Conservation (phyloP, 2,113 vertebrate genomes). For the Aix galericulata region DNA sequence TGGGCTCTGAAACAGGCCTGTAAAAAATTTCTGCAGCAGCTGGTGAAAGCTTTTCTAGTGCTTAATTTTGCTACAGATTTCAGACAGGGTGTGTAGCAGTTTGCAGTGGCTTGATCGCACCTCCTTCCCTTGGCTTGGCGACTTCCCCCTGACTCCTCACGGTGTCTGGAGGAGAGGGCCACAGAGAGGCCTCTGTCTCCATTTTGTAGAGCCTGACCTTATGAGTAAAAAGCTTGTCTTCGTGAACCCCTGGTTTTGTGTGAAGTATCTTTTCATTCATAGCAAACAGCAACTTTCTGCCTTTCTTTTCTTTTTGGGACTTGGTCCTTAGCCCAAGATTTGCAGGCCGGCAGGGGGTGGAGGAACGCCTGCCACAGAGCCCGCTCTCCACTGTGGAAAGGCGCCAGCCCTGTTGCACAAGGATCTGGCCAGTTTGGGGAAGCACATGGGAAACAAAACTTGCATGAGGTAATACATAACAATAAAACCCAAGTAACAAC, state of each 20-base stretch:
- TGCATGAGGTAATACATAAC: rapidly evolving
- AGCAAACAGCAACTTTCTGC: not conserved
- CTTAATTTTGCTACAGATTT: not conserved
- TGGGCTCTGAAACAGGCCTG: not conserved
- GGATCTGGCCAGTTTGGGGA: not conserved
- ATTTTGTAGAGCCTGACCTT: not conserved
- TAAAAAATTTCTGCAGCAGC: not conserved
- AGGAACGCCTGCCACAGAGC: rapidly evolving
- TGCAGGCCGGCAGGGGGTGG: rapidly evolving
- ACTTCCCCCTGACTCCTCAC: not conserved
- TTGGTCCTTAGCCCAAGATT: not conserved
- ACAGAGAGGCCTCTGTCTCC: not conserved
- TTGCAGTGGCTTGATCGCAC: not conserved
- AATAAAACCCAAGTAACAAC: not conserved
- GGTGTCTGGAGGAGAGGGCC: rapidly evolving
- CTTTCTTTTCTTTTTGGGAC: not conserved
- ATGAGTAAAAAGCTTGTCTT: rapidly evolving
- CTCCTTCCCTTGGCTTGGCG: not conserved
- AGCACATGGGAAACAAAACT: not conserved
- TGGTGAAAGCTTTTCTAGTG: not conserved
- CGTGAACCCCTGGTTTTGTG: not conserved
- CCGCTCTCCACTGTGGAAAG: rapidly evolving
- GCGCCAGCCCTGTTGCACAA: not conserved
- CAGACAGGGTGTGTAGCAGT: rapidly evolving
- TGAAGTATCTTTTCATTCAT: not conserved